phyloP scores from a whole-genome alignment of 2,113 vertebrate species.

The Phocoena phocoena region DNA sequence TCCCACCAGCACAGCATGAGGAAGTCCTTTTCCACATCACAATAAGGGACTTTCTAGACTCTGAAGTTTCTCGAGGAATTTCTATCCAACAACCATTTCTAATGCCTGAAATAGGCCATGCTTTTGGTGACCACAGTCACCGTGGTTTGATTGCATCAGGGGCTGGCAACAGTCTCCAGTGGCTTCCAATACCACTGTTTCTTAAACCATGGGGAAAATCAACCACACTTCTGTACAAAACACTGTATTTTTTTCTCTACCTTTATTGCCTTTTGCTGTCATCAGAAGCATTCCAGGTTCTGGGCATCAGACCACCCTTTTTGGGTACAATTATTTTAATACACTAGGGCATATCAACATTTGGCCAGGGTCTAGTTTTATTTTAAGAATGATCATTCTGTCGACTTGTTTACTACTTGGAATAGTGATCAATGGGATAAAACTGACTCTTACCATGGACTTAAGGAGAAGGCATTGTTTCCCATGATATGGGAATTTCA shows the following conservation, averaged over 20 bases:
- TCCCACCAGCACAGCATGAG: neutral
- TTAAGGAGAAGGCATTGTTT: neutral
- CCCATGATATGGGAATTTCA: neutral
- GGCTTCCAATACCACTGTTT: neutral
- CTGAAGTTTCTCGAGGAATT: neutral
- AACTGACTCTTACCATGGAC: neutral
- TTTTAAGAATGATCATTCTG: conserved; percentile 8
- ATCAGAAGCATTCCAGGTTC: neutral
- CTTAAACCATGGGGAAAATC: neutral
- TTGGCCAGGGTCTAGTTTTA: neutral
- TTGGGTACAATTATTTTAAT: conserved; percentile 23
- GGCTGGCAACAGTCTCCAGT: neutral
- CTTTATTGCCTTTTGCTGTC: neutral
- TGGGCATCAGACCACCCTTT: neutral
- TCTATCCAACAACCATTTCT: neutral
- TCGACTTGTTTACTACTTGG: conserved; percentile 3
- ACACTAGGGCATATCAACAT: neutral
- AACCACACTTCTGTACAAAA: neutral
- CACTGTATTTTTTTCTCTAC: neutral
- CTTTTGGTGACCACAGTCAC: neutral
- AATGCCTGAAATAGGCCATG: neutral
- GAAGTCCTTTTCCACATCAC: neutral
- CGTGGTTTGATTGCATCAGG: neutral
- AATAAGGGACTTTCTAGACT: neutral
- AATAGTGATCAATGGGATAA: neutral